These are phyloP conservation scores for Atlantisia rogersi DNA, from an alignment of 2,113 vertebrate species.

Conservation along the genomic window DNA sequence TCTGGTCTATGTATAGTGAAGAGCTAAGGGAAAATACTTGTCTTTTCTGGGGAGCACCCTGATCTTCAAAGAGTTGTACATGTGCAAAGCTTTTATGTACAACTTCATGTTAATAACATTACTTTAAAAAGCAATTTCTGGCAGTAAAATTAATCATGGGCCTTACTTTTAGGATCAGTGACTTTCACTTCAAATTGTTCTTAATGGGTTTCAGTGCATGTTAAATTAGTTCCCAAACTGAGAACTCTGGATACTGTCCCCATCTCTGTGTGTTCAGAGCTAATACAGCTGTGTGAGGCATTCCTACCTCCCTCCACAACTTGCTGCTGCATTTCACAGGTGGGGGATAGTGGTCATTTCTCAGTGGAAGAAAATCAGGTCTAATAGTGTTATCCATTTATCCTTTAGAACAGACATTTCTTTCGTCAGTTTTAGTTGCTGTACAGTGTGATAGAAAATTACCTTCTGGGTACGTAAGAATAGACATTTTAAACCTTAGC, in stretches of 20 bases:
- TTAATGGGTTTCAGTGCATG: not conserved
- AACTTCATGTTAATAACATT: not conserved
- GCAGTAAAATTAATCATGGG: not conserved
- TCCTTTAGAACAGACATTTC: not conserved
- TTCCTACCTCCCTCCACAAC: not conserved
- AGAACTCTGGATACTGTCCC: not conserved
- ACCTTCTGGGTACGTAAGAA: not conserved
- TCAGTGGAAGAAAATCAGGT: not conserved
- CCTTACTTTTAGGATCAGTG: not conserved
- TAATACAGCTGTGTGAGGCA: not conserved
- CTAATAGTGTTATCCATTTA: not conserved
- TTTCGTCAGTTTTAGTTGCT: not conserved
- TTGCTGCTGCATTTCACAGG: not conserved
- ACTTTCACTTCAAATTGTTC: not conserved
- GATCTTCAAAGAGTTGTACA: not conserved
- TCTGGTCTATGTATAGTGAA: not conserved
- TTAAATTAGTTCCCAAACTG: not conserved
- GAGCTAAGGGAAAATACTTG: not conserved
- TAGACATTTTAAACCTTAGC: not conserved
- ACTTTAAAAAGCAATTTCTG: not conserved
- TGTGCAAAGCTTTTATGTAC: not conserved
- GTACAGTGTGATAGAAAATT: not conserved
- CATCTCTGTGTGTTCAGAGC: not conserved
- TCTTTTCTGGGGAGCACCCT: not conserved
- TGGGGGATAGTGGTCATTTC: not conserved